phyloP scores from a whole-genome alignment of 1,140 invertebrate genomes.

The Argopecten irradians region DNA sequence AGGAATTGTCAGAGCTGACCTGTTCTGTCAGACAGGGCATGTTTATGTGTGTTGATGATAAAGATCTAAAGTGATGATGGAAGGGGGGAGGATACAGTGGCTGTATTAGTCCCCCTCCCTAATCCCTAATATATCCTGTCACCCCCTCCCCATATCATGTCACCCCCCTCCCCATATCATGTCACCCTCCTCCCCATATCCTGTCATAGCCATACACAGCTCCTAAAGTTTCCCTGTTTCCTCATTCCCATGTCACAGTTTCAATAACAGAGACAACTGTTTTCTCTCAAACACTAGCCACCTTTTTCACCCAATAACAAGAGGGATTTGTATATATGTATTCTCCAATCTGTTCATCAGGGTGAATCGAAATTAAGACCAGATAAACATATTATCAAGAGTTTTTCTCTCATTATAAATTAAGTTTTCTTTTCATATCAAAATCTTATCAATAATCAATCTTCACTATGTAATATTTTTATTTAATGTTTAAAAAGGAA shows the following conservation, averaged over 20 bases:
- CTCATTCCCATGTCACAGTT: neutral
- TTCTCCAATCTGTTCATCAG: neutral
- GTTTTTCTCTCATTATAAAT: too few species aligned
- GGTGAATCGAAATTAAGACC: too few species aligned
- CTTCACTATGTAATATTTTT: too few species aligned
- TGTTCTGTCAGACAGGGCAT: neutral
- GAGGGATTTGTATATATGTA: neutral
- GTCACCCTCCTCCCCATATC: neutral
- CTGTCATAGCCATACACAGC: neutral
- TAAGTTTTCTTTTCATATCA: too few species aligned
- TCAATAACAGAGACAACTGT: neutral
- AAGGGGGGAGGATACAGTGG: neutral
- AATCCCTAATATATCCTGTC: neutral
- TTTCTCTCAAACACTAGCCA: neutral
- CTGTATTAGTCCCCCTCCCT: neutral
- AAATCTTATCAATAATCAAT: too few species aligned
- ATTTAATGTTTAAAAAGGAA: too few species aligned
- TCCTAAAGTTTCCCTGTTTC: neutral
- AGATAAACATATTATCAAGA: too few species aligned
- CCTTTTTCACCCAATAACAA: neutral
- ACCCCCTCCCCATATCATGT: neutral
- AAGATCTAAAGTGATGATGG: neutral
- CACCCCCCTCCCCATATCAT: neutral
- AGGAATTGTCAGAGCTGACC: neutral
- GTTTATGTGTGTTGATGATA: neutral